A percentile compares a stretch with the other conserved stretches of the same genome.
phyloP scores from a whole-genome alignment of 2,797 vertebrate genomes.

The Gymnocypris eckloni region DNA sequence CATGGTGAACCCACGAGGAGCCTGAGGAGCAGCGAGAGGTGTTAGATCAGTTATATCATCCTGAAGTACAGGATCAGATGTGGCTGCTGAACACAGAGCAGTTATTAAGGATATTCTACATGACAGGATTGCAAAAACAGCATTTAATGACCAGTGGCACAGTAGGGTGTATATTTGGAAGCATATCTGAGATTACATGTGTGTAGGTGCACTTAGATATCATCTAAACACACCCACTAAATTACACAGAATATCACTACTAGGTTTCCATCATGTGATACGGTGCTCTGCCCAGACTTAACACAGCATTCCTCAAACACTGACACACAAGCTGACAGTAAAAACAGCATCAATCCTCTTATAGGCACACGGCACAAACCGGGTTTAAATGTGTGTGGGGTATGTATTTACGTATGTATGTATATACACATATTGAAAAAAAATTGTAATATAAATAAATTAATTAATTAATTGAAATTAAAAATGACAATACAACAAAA shows the following conservation, averaged over 20 bases:
- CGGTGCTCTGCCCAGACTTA: slow-evolving; percentile 30
- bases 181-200: background rate
- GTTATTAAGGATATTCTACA: slow-evolving; percentile 2
- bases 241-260: slow-evolving; percentile 28
- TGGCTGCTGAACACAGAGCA: background rate
- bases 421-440: no score
- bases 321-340: slow-evolving; percentile 4
- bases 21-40: slow-evolving; percentile 67
- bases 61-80: background rate
- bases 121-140: background rate
- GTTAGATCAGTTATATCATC: background rate
- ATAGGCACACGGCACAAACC: background rate
- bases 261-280: slow-evolving; percentile 11
- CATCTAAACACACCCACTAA: slow-evolving; percentile 40
- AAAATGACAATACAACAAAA: background rate
- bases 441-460: no score
- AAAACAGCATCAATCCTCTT: background rate
- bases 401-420: background rate
- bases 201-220: background rate
- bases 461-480: background rate
- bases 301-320: slow-evolving; percentile 7
- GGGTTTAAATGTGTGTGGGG: background rate
- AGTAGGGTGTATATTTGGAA: background rate
- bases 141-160: slow-evolving; percentile 19
- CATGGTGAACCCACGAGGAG: slow-evolving; percentile 85